These are phyloP conservation scores for Urocitellus parryii DNA, from an alignment of 2,113 vertebrate species.

Conservation along the genomic window DNA sequence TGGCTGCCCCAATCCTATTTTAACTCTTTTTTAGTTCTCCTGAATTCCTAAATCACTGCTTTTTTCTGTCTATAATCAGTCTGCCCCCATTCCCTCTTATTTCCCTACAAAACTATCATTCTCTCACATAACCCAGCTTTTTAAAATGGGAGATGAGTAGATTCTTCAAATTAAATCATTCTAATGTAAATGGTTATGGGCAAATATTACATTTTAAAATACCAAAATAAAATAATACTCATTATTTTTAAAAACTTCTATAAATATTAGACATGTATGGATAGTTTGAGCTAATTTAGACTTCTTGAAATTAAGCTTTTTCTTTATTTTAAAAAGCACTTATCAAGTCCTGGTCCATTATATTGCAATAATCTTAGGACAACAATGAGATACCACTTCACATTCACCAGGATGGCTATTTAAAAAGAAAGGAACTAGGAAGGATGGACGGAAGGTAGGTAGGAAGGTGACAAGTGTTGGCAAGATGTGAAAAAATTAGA, in stretches of 20 bases:
- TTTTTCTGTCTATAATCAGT: neutral
- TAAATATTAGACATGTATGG: neutral
- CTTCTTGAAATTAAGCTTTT: neutral
- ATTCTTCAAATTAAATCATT: constrained; percentile 27
- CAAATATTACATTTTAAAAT: neutral
- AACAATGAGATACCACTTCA: neutral
- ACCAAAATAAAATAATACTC: neutral
- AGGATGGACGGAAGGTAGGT: neutral
- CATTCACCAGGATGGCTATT: neutral
- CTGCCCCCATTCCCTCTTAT: neutral
- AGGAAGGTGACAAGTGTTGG: neutral
- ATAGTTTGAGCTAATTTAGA: neutral
- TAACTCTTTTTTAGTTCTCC: neutral
- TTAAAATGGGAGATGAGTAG: neutral
- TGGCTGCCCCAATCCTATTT: neutral
- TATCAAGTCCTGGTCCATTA: neutral
- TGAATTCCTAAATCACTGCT: neutral
- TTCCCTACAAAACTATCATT: neutral
- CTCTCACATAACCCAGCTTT: neutral
- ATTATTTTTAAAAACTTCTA: neutral
- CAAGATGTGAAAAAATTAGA: neutral
- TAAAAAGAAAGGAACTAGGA: too few relatives aligned
- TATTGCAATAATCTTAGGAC: neutral
- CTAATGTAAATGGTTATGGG: neutral
- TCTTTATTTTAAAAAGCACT: constrained; percentile 39